Percentiles rank a stretch among this genome's conserved stretches.
These are phyloP conservation scores for Cyanoramphus novaezelandiae DNA, from an alignment of 2,113 vertebrate species.

Conservation along the genomic window DNA sequence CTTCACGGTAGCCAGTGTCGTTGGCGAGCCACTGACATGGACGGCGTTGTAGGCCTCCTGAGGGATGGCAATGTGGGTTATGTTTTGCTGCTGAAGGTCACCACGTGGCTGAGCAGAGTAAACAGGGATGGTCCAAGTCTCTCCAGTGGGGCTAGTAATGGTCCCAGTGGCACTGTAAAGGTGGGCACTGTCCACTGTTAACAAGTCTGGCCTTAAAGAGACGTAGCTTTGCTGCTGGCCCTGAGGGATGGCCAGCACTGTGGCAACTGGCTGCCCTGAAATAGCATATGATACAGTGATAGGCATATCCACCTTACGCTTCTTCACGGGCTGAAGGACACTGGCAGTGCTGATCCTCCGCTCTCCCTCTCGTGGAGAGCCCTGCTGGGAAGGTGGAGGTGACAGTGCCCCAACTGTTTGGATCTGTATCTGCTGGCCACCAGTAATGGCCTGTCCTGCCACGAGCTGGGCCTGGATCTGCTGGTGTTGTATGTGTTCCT, in stretches of 20 bases:
- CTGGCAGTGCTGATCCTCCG: slow-evolving; percentile 84
- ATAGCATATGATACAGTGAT: slow-evolving; percentile 94
- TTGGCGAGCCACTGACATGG: slow-evolving; percentile 86
- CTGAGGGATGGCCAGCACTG: slow-evolving; percentile 95
- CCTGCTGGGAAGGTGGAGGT: slow-evolving; percentile 84
- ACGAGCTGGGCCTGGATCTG: slow-evolving; percentile 97
- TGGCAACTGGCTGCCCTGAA: slow-evolving; percentile 94
- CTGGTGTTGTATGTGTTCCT: slow-evolving; percentile 93
- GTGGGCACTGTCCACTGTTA: slow-evolving; percentile 97
- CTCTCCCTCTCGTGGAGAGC: slow-evolving; percentile 89
- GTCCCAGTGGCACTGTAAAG: slow-evolving; percentile 97
- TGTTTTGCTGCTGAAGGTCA: slow-evolving; percentile 93
- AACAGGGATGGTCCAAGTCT: slow-evolving; percentile 99
- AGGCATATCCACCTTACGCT: slow-evolving; percentile 97
- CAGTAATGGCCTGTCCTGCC: slow-evolving; percentile 85
- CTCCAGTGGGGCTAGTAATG: slow-evolving; percentile 96
- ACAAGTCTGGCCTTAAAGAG: slow-evolving; percentile 93
- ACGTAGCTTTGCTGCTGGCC: slow-evolving; percentile 97
- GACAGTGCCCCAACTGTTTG: slow-evolving; percentile 93
- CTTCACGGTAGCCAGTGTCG: slow-evolving; percentile 80
- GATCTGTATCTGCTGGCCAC: slow-evolving; percentile 96
- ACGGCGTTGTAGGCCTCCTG: slow-evolving; percentile 95
- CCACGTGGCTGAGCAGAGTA: slow-evolving; percentile 88
- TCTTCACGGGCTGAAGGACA: slow-evolving; percentile 97
- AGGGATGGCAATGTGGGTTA: slow-evolving; percentile 96